phyloP scores from a whole-genome alignment of 2,797 vertebrate genomes.

The Diceros bicornis region DNA sequence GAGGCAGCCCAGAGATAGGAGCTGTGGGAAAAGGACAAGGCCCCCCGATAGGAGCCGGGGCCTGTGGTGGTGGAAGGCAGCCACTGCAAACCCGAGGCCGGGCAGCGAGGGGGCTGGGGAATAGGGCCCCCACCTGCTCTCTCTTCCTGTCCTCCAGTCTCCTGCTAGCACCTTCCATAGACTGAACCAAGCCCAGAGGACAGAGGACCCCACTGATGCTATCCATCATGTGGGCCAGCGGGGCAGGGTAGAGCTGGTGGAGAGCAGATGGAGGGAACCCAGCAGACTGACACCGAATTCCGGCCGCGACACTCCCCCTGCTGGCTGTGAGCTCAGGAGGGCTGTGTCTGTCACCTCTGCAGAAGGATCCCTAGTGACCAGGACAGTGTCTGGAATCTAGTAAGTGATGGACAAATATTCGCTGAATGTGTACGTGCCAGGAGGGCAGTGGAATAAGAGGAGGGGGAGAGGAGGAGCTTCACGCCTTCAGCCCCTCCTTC shows the following conservation, averaged over 20 bases:
- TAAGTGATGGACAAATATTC: neutral
- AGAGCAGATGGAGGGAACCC: accelerated
- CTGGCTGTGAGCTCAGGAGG: neutral
- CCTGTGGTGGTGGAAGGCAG: neutral
- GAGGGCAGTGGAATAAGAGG: neutral
- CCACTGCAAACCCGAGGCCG: neutral
- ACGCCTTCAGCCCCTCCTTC: neutral
- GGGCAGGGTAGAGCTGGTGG: neutral
- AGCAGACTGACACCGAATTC: neutral
- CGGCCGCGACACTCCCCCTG: neutral
- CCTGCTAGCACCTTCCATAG: neutral
- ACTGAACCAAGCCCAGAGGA: neutral
- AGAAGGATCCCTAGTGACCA: neutral
- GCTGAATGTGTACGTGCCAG: neutral
- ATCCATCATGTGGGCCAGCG: accelerated
- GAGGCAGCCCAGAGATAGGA: neutral
- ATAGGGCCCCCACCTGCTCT: neutral
- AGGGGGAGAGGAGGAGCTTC: neutral
- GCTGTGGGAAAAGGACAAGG: neutral
- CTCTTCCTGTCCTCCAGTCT: neutral
- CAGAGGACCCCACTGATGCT: neutral
- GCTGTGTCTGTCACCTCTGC: neutral
- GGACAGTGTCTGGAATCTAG: neutral
- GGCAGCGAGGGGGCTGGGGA: no score
- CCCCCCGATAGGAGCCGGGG: neutral